Percentiles rank a stretch among this genome's conserved stretches.
Conservation (phyloP, 2,113 vertebrate genomes). For the Pelobates fuscus region DNA sequence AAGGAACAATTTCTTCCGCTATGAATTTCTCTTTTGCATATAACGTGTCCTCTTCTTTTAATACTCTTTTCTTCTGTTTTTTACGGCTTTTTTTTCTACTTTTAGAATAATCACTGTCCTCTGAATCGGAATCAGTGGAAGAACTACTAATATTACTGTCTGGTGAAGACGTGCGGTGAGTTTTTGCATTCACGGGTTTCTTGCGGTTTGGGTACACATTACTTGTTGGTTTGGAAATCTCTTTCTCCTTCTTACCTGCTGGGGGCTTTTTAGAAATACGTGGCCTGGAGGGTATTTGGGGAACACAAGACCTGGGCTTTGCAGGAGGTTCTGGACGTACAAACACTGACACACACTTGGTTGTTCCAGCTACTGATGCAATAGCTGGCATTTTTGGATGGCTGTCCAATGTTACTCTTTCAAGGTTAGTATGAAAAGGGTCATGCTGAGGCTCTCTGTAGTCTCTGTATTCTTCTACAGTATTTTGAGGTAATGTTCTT, state of each 20-base stretch:
- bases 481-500: constrained; percentile 45
- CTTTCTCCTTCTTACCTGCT: not conserved
- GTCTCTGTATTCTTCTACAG: not conserved
- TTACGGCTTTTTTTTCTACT: constrained; percentile 26
- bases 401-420: not conserved
- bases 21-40: constrained; percentile 13
- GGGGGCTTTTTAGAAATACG: constrained; percentile 5
- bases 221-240: not conserved
- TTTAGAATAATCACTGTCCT: constrained; percentile 19
- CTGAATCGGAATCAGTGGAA: constrained; percentile 36
- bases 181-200: not conserved
- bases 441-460: not conserved
- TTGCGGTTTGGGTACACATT: constrained; percentile 1
- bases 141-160: constrained; percentile 6
- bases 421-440: not conserved
- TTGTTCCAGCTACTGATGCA: constrained; percentile 60
- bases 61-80: constrained; percentile 30
- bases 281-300: not conserved
- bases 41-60: constrained; percentile 36
- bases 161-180: not conserved
- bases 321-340: constrained; percentile 49
- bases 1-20: constrained; percentile 48
- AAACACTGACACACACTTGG: constrained; percentile 52
- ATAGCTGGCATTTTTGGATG: constrained; percentile 59
- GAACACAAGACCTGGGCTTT: constrained; percentile 49